Evolutionary conservation across 2,888 invertebrate genomes (phyloP).

Genomic region (Girardia tigrina): DNA sequence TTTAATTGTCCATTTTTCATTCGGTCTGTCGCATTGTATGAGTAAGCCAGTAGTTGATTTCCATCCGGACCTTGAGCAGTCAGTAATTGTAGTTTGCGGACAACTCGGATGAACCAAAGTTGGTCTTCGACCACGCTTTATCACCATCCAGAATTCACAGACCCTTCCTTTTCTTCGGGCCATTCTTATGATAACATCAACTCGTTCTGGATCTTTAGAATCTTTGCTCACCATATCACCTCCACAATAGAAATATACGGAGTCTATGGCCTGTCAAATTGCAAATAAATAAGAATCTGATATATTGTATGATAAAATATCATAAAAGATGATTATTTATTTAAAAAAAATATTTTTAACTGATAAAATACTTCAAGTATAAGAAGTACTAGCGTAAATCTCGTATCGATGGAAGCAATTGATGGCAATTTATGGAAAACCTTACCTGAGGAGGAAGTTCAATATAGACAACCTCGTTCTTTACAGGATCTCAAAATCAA

Average conservation of each 20-base stretch:
- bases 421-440: too few species aligned
- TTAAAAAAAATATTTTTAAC: too few species aligned
- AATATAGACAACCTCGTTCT: too few species aligned
- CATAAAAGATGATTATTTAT: too few species aligned
- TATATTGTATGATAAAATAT: too few species aligned
- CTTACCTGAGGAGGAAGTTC: too few species aligned
- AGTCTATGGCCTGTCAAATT: slow-evolving; percentile 49
- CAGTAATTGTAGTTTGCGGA: slow-evolving; percentile 53
- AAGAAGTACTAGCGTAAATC: too few species aligned
- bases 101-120: slow-evolving; percentile 53
- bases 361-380: not conserved
- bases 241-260: slow-evolving; percentile 53
- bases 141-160: slow-evolving; percentile 55
- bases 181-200: slow-evolving; percentile 54
- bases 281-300: not conserved
- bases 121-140: slow-evolving; percentile 46
- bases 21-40: slow-evolving; percentile 58
- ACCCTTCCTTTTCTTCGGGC: slow-evolving; percentile 53
- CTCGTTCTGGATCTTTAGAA: slow-evolving; percentile 52
- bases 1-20: slow-evolving; percentile 57
- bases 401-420: too few species aligned
- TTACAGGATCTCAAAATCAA: too few species aligned
- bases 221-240: slow-evolving; percentile 10
- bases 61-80: slow-evolving; percentile 42
- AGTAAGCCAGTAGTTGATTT: slow-evolving; percentile 51